These are phyloP conservation scores for Willowsia nigromaculata DNA, from an alignment of 2,888 invertebrate species.

Conservation along the genomic window DNA sequence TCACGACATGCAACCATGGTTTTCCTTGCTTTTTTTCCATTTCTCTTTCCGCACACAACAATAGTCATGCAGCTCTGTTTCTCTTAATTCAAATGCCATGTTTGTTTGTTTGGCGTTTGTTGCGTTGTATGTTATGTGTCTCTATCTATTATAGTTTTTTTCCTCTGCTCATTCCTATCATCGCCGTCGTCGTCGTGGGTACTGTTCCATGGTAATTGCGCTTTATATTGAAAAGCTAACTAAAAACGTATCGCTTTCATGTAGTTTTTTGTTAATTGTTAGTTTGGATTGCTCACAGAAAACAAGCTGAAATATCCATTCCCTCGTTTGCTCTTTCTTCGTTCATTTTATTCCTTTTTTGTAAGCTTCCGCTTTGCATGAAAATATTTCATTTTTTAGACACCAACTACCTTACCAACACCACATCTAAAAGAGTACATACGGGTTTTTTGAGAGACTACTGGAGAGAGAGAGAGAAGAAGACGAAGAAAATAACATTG, in stretches of 20 bases:
- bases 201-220: constrained; percentile 12
- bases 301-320: not conserved
- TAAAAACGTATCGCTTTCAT: not conserved
- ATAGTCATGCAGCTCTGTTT: not conserved
- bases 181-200: not conserved
- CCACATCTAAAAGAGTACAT: not conserved
- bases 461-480: not conserved
- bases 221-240: not conserved
- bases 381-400: constrained; percentile 24
- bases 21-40: not conserved
- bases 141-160: not conserved
- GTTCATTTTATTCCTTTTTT: constrained; percentile 5
- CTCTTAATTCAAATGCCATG: not conserved
- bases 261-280: constrained; percentile 37
- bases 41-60: not conserved
- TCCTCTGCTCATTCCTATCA: not conserved
- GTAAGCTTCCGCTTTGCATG: not conserved
- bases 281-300: not conserved
- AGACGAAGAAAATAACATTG: not conserved
- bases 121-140: not conserved
- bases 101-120: constrained; percentile 23
- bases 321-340: not conserved
- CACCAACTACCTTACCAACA: not conserved
- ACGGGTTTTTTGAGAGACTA: not conserved
- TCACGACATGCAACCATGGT: constrained; percentile 39